These are phyloP conservation scores for Apocrypta bakeri DNA, from an alignment of 1,140 invertebrate species.

Conservation along the genomic window DNA sequence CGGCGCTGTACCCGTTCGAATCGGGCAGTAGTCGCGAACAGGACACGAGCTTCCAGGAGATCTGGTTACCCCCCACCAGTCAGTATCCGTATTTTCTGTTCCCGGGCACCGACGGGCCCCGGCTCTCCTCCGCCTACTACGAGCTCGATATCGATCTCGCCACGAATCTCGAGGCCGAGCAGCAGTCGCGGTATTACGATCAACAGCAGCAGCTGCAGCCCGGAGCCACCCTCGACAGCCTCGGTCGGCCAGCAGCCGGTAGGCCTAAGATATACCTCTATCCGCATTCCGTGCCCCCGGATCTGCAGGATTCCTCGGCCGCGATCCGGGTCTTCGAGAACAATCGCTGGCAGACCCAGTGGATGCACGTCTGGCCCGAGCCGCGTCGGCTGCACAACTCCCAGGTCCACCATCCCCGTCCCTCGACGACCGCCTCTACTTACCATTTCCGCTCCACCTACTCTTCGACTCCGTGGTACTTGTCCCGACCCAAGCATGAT, in stretches of 20 bases:
- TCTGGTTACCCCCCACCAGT: constrained; percentile 76
- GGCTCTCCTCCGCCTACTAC: constrained; percentile 58
- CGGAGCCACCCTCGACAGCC: constrained; percentile 62
- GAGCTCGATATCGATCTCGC: constrained; percentile 63
- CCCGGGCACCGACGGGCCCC: constrained; percentile 68
- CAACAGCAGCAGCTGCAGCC: constrained; percentile 46
- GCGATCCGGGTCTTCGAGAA: constrained; percentile 46
- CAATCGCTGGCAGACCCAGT: constrained; percentile 45
- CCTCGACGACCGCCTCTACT: constrained; percentile 23
- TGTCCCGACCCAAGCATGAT: constrained; percentile 31
- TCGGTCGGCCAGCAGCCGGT: constrained; percentile 59
- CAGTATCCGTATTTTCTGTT: constrained; percentile 77
- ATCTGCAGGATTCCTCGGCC: constrained; percentile 54
- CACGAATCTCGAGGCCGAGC: constrained; percentile 51
- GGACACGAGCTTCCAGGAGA: constrained; percentile 72
- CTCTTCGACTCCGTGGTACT: constrained; percentile 57
- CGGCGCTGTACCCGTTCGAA: constrained; percentile 76
- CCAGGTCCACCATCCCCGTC: constrained; percentile 41
- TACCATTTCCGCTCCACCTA: constrained; percentile 53
- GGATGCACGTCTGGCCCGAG: constrained; percentile 49
- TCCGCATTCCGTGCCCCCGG: constrained; percentile 56
- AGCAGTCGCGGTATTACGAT: constrained; percentile 41
- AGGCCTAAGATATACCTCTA: constrained; percentile 56
- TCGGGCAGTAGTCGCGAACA: constrained; percentile 65
- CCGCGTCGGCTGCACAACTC: constrained; percentile 50